Base-by-base conservation (phyloP, 92 coral and sea anemone genomes). In the Micromussa lordhowensis region DNA sequence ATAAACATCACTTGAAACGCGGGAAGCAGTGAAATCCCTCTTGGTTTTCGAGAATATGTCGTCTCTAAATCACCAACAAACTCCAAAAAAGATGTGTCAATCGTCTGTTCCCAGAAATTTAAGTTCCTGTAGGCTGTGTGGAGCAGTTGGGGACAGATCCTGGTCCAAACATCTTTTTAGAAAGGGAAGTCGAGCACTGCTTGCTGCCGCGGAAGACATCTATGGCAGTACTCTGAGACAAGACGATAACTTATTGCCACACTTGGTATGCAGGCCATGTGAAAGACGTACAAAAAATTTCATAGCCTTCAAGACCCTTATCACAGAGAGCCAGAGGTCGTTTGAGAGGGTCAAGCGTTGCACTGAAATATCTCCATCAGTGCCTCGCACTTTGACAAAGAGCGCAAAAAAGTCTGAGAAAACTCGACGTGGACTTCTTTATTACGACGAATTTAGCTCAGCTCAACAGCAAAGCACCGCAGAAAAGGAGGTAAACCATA, bases 291-390 rank as follows among this genome's bases (percentile, higher is more conserved):
- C 18, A 32, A 80, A 80, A 57, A 80, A 80, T 29, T 59, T 80
- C 9, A 5, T 31, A 1, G 71, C 84, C 72, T 58, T 80, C 76
- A 68, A 82, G 59, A 82, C 57, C 22, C 31, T 82, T 12, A 82
- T 68, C 5, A 82, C 35, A 22, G 85, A 82, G 26, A 82, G 75
- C 40, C 76, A 66, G 61, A 63, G n/a, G 35, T 66, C 84, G n/a
- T 66, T 82, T 40, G 57, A 82, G 3, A 82, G 58, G 35, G 85
- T 64, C 58, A 82, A 66, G 61, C 35, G 63, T 9, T 82, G 76
- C 17, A 68, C 22, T 22, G 85, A 82, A 64, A 68, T 82, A 64
- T 82, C 85, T 21, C 61, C 77, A 82, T 82, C 76, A 1, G 85
- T 63, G 57, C 54, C 85, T 30, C 74, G 75, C 82, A 66, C 71